Percentiles rank a stretch among this genome's conserved stretches.
Evolutionary conservation across 2,888 invertebrate species (phyloP).

Genomic region (Poecilus cupreus): DNA sequence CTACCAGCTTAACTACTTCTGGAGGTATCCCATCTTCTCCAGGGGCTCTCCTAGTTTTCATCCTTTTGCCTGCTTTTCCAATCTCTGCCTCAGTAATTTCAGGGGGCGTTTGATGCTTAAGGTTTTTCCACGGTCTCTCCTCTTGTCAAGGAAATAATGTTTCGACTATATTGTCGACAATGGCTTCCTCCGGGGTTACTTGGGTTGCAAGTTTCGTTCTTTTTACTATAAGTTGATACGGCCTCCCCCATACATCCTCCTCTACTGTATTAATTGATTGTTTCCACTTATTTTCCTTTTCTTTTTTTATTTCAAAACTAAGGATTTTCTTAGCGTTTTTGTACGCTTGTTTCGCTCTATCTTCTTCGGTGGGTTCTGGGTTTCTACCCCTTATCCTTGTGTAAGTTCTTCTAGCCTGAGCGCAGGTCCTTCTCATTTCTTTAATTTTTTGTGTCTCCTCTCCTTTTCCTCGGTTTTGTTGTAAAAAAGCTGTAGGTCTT

Average conservation of each 20-base stretch:
- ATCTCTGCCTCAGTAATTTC: not conserved
- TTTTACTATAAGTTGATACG: conserved; percentile 1
- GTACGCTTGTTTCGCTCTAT: not conserved
- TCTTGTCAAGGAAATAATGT: not conserved
- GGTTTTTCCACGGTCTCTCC: too few species aligned
- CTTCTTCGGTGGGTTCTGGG: not conserved
- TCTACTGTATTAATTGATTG: not conserved
- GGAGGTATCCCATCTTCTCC: not conserved
- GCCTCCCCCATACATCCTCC: not conserved
- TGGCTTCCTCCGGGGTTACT: not conserved
- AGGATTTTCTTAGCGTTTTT: not conserved
- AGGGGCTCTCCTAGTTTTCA: not conserved
- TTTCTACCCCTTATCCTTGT: not conserved
- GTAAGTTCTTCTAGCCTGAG: not conserved
- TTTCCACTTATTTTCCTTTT: not conserved
- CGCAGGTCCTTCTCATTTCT: not conserved
- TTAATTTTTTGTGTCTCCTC: not conserved
- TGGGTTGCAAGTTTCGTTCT: not conserved
- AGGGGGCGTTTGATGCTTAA: too few species aligned
- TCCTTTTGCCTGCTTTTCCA: not conserved
- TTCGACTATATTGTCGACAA: not conserved
- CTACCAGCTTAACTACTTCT: not conserved
- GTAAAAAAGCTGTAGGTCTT: too few species aligned
- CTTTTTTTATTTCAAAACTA: not conserved
- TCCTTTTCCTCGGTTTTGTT: too few species aligned